Percentiles rank a stretch among this genome's conserved stretches.
Evolutionary conservation across 2,888 invertebrate genomes (phyloP).

Genomic region (Volucella zonaria): DNA sequence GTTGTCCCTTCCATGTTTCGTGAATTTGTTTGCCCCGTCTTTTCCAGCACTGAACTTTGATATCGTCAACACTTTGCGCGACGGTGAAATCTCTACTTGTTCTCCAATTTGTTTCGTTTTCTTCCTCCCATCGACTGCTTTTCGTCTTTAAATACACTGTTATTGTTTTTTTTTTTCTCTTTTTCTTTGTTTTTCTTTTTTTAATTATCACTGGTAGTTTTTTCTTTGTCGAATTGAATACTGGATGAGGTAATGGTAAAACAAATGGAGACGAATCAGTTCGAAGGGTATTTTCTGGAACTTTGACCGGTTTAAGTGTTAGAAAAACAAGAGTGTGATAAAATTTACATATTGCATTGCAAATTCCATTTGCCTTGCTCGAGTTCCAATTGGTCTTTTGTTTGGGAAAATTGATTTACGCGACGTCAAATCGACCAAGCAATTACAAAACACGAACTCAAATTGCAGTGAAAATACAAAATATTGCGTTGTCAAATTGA

Average conservation of each 20-base stretch:
- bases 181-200: no score
- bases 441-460: constrained; percentile 45
- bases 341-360: constrained; percentile 4
- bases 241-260: constrained; percentile 27
- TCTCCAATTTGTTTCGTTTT: not conserved
- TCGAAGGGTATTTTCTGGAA: not conserved
- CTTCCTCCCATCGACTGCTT: constrained; percentile 49
- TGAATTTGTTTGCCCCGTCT: constrained; percentile 29
- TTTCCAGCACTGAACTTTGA: constrained; percentile 7
- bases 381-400: constrained; percentile 18
- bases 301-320: not conserved
- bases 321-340: not conserved
- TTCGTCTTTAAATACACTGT: not conserved
- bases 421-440: constrained; percentile 2
- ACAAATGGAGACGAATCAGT: not conserved
- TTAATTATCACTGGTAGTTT: not conserved
- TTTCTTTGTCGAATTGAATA: constrained; percentile 1
- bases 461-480: constrained; percentile 40
- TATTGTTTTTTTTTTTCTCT: constrained; percentile 7
- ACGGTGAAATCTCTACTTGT: constrained; percentile 6
- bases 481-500: constrained; percentile 59
- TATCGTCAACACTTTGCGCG: not conserved
- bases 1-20: constrained; percentile 52
- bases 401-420: constrained; percentile 6
- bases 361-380: constrained; percentile 18